These are phyloP conservation scores for Phymorhynchus buccinoides DNA, from an alignment of 1,140 invertebrate species.

Conservation along the genomic window DNA sequence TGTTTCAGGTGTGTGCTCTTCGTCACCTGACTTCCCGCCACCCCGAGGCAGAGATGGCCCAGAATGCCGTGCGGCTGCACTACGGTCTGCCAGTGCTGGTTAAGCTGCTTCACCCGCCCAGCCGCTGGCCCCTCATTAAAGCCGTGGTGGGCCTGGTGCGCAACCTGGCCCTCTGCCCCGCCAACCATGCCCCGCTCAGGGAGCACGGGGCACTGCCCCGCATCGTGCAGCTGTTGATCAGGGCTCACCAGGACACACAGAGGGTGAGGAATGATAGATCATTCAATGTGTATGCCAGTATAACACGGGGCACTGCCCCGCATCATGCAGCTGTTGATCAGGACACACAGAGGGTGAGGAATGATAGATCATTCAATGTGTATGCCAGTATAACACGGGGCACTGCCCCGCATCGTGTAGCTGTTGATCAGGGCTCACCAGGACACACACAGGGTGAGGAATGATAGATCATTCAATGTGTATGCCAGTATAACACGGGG, in stretches of 20 bases:
- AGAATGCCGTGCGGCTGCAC: conserved; percentile 94
- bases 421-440: too few species aligned
- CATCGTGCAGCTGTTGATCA: conserved; percentile 91
- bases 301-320: too few species aligned
- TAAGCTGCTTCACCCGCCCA: conserved; percentile 84
- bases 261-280: too few species aligned
- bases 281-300: too few species aligned
- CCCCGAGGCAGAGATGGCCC: conserved; percentile 94
- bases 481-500: too few species aligned
- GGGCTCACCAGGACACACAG: conserved; percentile 93
- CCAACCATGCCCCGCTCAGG: conserved; percentile 93
- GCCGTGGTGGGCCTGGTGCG: conserved; percentile 96
- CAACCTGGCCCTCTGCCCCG: conserved; percentile 95
- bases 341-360: too few species aligned
- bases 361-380: too few species aligned
- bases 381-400: too few species aligned
- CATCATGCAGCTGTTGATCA: too few species aligned
- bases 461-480: too few species aligned
- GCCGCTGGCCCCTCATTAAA: conserved; percentile 74
- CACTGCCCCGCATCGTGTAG: too few species aligned
- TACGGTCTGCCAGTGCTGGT: conserved; percentile 95
- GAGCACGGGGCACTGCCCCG: conserved; percentile 95
- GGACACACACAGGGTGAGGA: too few species aligned
- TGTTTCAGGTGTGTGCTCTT: conserved; percentile 86
- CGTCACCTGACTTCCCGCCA: conserved; percentile 97